Base-by-base conservation (phyloP, 2,113 vertebrate species). In the Brienomyrus brachyistius region DNA sequence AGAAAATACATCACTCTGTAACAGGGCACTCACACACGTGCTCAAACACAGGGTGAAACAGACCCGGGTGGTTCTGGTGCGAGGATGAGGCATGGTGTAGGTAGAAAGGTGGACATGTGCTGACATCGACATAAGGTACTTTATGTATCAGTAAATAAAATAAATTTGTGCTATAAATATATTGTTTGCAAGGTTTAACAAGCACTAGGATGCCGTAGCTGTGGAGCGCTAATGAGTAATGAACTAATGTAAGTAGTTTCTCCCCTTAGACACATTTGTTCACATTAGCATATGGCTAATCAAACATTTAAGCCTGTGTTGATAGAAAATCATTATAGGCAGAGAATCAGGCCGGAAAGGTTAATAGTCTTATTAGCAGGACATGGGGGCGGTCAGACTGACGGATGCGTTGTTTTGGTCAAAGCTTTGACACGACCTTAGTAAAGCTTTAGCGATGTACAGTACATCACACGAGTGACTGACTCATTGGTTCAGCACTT, bases 211-310 rank as follows among this genome's bases (percentile, higher is more conserved):
- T 17, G 74, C 15, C 74, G 15, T 80, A 19, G 74, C 74, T 80
- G 74, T 43, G 35, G 74, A 40, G 74, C 19, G 31, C 35, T 80
- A 80, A 80, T 80, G 74, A 43, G 4, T 80, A 19, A 74, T 74
- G 66, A 74, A 31, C 31, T 74, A 74, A 80, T 80, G 70, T 40
- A 80, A 80, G 35, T 80, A 40, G 35, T 48, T 85, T 85, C 82
- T 48, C 80, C 17, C 40, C 31, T 80, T 80, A 85, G 43, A 85
- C 47, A 48, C 82, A 85, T 85, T 85, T 85, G 50, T 85, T 85
- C 21, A 85, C 82, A 85, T 85, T 85, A 85, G 82, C 82, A 85
- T 85, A 48, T 47, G 45, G 47, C 47, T 50, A 85, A 85, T 85
- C 40, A 23, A 85, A 85, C 21, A n/a, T 85, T 48, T 85, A 85